Percentiles rank a stretch among this genome's conserved stretches.
phyloP scores from a whole-genome alignment of 2,113 vertebrate species.

The Nesoenas mayeri region DNA sequence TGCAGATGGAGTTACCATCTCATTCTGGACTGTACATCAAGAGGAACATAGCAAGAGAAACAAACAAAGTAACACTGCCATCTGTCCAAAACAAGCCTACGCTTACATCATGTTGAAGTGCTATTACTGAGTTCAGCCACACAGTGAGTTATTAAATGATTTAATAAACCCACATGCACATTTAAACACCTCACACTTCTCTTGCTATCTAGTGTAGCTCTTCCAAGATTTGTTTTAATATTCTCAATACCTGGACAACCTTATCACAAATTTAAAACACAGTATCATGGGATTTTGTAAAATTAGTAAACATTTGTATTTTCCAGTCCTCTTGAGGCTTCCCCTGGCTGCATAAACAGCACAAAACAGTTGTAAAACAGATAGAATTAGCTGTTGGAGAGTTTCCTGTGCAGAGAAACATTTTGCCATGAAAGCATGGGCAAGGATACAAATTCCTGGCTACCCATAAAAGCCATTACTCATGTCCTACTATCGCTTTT shows the following conservation, averaged over 20 bases:
- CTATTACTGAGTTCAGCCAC: background rate
- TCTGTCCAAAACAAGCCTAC: background rate
- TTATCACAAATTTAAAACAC: background rate
- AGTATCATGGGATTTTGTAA: background rate
- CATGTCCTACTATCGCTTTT: background rate
- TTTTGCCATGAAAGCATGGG: background rate
- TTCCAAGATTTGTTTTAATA: background rate
- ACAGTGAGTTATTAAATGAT: background rate
- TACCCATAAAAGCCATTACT: background rate
- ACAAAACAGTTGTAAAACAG: background rate
- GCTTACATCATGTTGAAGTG: background rate
- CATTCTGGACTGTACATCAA: background rate
- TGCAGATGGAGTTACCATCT: background rate
- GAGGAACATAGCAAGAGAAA: background rate
- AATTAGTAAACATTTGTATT: background rate
- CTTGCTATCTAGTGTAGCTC: background rate
- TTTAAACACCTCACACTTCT: background rate
- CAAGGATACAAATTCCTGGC: background rate
- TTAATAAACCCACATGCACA: background rate
- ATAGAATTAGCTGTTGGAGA: background rate
- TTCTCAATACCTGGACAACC: background rate
- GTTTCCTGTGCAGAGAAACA: background rate
- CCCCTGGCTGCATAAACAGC: background rate
- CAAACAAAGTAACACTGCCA: background rate
- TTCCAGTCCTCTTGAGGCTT: background rate